Percentiles rank a stretch among this genome's conserved stretches.
Conservation (phyloP, 1,140 invertebrate species). For the Lepidotrigona ventralis region DNA sequence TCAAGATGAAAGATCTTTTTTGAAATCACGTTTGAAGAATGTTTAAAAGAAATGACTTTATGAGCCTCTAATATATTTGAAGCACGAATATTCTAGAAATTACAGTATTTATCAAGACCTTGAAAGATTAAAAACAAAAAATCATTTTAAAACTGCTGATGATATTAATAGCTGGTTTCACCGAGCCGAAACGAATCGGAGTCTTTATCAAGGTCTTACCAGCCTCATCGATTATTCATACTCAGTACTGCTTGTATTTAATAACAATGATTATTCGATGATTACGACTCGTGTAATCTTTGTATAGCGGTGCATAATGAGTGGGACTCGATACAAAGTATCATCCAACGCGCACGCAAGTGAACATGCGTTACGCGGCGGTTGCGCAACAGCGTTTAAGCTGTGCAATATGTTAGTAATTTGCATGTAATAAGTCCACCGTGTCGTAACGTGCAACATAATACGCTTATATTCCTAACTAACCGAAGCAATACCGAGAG, state of each 20-base stretch:
- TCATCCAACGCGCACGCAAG: background rate
- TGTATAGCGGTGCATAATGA: background rate
- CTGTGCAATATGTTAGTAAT: slow-evolving; percentile 39
- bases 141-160: background rate
- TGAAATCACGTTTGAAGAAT: background rate
- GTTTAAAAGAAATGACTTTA: background rate
- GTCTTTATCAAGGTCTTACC: background rate
- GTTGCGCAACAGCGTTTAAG: slow-evolving; percentile 2
- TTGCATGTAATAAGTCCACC: slow-evolving; percentile 42
- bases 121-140: background rate
- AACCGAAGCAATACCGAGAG: background rate
- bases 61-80: background rate
- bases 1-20: background rate
- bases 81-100: background rate
- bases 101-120: background rate
- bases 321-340: background rate
- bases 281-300: background rate
- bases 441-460: slow-evolving; percentile 11
- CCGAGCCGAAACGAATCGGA: background rate
- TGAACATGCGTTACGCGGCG: background rate
- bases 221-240: background rate
- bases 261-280: background rate
- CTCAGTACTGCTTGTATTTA: background rate
- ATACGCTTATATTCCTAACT: background rate
- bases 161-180: background rate